These are phyloP conservation scores for Rhabdomys dilectus DNA, from an alignment of 2,113 vertebrate genomes.

Conservation along the genomic window DNA sequence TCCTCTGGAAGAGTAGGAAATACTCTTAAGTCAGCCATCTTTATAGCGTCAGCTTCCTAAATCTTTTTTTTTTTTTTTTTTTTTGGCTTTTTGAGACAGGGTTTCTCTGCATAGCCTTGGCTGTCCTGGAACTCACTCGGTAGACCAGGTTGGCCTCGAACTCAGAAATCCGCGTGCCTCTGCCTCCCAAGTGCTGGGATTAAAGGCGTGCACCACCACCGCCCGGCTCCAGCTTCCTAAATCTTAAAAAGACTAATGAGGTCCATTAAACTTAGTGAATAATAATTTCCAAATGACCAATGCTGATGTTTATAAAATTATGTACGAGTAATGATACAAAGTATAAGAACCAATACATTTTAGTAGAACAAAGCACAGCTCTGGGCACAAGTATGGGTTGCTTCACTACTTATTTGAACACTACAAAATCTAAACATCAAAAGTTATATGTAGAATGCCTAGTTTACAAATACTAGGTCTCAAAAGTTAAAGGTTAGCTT, in stretches of 20 bases:
- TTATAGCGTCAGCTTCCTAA: neutral
- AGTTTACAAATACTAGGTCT: conserved; percentile 4
- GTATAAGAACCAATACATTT: neutral
- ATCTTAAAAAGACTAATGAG: neutral
- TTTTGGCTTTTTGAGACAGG: no score
- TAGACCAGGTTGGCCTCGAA: no score
- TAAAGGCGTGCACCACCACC: no score
- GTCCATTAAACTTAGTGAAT: neutral
- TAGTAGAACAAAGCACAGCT: neutral
- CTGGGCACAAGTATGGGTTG: neutral
- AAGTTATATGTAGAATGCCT: neutral
- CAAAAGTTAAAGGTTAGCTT: conserved; percentile 24
- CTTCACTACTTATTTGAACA: neutral
- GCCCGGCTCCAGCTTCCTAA: neutral
- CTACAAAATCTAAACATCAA: neutral
- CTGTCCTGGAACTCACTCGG: no score
- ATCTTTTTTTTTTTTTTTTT: no score
- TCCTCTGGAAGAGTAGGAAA: neutral
- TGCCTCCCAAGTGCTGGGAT: no score
- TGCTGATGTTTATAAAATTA: neutral
- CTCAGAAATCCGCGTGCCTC: no score
- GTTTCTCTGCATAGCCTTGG: no score
- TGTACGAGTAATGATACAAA: neutral
- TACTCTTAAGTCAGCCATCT: neutral
- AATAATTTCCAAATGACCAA: neutral